A percentile compares a stretch with the other conserved stretches of the same genome.
Evolutionary conservation across 2,113 vertebrate species (phyloP).

Genomic region (Alexandromys fortis): DNA sequence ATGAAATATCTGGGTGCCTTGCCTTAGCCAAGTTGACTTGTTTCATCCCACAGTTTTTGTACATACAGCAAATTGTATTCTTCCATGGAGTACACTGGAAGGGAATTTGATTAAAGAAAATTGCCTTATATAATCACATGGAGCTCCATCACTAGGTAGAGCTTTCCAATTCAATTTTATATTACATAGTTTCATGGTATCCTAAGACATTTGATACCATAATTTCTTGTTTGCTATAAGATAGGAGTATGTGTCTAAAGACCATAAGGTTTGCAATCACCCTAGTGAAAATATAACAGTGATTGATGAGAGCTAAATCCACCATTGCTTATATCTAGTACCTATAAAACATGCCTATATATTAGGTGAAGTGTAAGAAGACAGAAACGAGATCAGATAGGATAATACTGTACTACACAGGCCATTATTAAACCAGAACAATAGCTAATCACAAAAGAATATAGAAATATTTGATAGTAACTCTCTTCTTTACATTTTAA

Average conservation of each 20-base stretch:
- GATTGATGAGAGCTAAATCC: not conserved
- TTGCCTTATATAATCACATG: conserved; percentile 1
- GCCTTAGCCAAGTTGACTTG: not conserved
- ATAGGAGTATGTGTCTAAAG: not conserved
- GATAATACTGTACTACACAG: not conserved
- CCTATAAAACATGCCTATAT: not conserved
- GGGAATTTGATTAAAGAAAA: not conserved
- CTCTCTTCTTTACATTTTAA: not conserved
- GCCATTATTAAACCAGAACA: conserved; percentile 3
- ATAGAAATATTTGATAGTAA: conserved; percentile 30
- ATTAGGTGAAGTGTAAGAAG: not conserved
- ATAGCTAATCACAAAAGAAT: conserved; percentile 34
- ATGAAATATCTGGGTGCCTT: not conserved
- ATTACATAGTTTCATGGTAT: not conserved
- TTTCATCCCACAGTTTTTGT: not conserved
- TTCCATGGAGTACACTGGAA: not conserved
- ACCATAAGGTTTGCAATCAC: conserved; percentile 21
- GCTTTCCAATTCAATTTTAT: not conserved
- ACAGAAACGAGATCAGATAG: not conserved
- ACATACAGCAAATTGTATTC: not conserved
- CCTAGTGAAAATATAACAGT: not conserved
- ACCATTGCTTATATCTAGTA: not conserved
- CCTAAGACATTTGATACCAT: not conserved
- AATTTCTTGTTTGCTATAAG: conserved; percentile 9
- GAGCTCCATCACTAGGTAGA: not conserved